Evolutionary conservation across 2,113 vertebrate species (phyloP).

Genomic region (Tyto alba): DNA sequence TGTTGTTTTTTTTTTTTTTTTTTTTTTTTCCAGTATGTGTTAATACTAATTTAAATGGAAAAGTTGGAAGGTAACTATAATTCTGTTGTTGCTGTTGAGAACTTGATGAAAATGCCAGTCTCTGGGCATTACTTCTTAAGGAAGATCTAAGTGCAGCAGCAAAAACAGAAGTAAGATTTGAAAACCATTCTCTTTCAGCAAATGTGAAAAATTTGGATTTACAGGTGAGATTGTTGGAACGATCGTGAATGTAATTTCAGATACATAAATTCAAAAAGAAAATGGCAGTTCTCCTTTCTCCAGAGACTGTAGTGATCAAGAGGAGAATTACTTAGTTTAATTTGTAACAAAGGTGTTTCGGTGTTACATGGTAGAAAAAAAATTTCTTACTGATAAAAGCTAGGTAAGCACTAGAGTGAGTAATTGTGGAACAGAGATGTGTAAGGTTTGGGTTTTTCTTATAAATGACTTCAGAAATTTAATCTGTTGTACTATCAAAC

Average conservation of each 20-base stretch:
- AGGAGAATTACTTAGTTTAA: neutral
- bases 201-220: neutral
- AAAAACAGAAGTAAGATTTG: neutral
- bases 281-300: rapidly evolving
- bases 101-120: neutral
- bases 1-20: no score
- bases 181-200: neutral
- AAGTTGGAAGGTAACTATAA: neutral
- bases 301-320: neutral
- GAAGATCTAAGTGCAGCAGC: neutral
- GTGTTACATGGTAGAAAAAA: rapidly evolving
- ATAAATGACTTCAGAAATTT: neutral
- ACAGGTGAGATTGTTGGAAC: neutral
- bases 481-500: neutral
- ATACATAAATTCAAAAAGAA: neutral
- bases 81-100: neutral
- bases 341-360: neutral
- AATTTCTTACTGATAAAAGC: neutral
- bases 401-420: neutral
- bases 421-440: neutral
- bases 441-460: neutral
- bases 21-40: neutral
- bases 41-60: neutral
- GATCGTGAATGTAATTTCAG: neutral
- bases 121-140: neutral